Evolutionary conservation across 2,113 vertebrate genomes (phyloP).

Genomic region (Sphaerodactylus townsendi): DNA sequence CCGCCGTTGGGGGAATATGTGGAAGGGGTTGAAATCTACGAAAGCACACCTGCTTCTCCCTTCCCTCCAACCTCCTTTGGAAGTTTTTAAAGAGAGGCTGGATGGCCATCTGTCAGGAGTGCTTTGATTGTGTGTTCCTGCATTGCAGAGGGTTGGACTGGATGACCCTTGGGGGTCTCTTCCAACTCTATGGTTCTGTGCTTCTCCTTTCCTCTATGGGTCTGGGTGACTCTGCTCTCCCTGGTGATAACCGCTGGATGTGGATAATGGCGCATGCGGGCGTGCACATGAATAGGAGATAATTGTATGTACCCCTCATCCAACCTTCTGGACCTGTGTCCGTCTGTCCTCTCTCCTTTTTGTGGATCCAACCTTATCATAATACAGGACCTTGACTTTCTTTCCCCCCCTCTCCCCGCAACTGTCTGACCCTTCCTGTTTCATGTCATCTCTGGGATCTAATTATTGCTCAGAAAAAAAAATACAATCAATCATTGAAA

Average conservation of each 20-base stretch:
- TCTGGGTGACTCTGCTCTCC: neutral
- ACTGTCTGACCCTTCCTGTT: neutral
- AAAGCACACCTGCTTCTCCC: neutral
- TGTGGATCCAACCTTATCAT: neutral
- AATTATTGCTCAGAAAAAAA: conserved; percentile 8
- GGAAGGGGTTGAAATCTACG: neutral
- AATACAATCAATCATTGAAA: conserved; percentile 13
- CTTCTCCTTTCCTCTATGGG: neutral
- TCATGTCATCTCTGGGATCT: conserved; percentile 8
- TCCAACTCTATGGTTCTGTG: too few relatives aligned
- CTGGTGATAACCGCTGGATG: neutral
- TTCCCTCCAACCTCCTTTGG: neutral
- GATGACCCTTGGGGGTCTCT: too few relatives aligned
- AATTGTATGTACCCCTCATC: neutral
- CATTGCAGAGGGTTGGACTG: too few relatives aligned
- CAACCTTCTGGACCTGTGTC: neutral
- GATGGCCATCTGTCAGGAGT: too few relatives aligned
- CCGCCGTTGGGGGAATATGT: neutral
- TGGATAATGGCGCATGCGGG: conserved; percentile 25
- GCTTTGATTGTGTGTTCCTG: too few relatives aligned
- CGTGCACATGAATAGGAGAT: conserved; percentile 20
- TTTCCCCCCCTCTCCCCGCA: neutral
- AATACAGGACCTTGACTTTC: neutral
- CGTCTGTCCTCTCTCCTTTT: neutral
- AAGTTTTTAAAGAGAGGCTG: too few relatives aligned